Conservation (phyloP, 1,140 invertebrate species). For the Coboldia fuscipes region DNA sequence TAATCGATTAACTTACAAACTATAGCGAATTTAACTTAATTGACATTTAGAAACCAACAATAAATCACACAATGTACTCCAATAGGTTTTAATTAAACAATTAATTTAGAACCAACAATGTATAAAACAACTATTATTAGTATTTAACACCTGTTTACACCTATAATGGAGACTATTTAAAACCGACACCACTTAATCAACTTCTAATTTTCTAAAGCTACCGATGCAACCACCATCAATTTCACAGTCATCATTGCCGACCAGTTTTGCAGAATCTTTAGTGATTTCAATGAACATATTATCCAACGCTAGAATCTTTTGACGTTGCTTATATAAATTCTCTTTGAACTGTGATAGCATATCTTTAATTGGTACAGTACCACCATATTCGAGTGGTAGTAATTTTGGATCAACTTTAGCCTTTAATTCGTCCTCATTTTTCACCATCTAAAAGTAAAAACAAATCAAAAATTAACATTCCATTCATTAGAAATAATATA, state of each 20-base stretch:
- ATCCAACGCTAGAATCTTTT: conserved; percentile 45
- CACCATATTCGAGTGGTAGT: conserved; percentile 69
- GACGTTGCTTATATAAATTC: conserved; percentile 34
- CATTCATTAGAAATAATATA: conserved; percentile 3
- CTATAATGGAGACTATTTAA: background rate
- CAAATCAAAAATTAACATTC: background rate
- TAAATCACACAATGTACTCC: background rate
- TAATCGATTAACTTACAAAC: too few species aligned
- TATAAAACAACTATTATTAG: background rate
- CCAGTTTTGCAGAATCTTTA: conserved; percentile 31
- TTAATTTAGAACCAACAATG: background rate
- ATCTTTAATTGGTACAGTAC: conserved; percentile 46
- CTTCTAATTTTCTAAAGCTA: conserved; percentile 57
- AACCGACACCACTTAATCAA: conserved; percentile 33
- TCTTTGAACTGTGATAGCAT: conserved; percentile 59
- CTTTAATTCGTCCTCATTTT: conserved; percentile 41
- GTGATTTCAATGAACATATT: conserved; percentile 56
- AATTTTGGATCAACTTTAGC: conserved; percentile 46
- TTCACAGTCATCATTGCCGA: conserved; percentile 37
- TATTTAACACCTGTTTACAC: background rate
- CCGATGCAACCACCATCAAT: conserved; percentile 44
- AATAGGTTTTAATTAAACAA: background rate
- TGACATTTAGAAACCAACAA: background rate
- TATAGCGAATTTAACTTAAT: background rate
- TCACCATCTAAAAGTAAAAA: conserved; percentile 35